Evolutionary conservation across 2,888 invertebrate genomes (phyloP).

Genomic region (Callimorpha dominula): DNA sequence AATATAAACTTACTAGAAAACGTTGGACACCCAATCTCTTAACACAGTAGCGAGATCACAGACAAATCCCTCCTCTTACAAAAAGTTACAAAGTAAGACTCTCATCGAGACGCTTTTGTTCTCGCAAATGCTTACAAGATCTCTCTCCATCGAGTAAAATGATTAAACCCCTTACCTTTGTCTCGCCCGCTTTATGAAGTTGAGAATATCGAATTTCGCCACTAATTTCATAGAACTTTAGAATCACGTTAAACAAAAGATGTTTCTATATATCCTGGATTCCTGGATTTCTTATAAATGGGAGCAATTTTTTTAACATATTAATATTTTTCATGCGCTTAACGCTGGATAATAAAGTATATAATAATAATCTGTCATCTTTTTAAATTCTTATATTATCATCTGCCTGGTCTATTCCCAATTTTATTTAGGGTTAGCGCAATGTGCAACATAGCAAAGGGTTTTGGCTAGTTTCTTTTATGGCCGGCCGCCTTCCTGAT

Average conservation of each 20-base stretch:
- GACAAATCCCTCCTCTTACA: slow-evolving; percentile 19
- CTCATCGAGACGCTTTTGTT: slow-evolving; percentile 40
- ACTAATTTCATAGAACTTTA: slow-evolving; percentile 34
- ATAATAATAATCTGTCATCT: no score
- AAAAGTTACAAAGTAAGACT: slow-evolving; percentile 23
- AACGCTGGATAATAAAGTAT: no score
- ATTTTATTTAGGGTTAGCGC: no score
- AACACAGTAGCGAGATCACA: slow-evolving; percentile 30
- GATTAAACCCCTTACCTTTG: slow-evolving; percentile 48
- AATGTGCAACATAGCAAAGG: no score
- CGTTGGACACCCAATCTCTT: slow-evolving; percentile 16
- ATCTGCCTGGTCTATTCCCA: no score
- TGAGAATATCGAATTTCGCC: slow-evolving; percentile 35
- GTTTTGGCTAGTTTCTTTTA: no score
- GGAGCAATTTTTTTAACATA: no score
- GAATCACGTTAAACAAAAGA: slow-evolving; percentile 39
- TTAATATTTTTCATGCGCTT: no score
- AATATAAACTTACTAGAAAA: not conserved
- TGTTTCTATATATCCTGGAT: slow-evolving; percentile 16
- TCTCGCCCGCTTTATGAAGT: slow-evolving; percentile 42
- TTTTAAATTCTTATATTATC: no score
- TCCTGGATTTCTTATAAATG: not conserved
- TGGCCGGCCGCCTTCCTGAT: no score
- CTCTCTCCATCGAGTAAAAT: slow-evolving; percentile 42
- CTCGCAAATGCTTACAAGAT: slow-evolving; percentile 41